Percentiles rank a stretch among this genome's conserved stretches.
Evolutionary conservation across 2,888 invertebrate species (phyloP).

Genomic region (Oxycera nigricornis): DNA sequence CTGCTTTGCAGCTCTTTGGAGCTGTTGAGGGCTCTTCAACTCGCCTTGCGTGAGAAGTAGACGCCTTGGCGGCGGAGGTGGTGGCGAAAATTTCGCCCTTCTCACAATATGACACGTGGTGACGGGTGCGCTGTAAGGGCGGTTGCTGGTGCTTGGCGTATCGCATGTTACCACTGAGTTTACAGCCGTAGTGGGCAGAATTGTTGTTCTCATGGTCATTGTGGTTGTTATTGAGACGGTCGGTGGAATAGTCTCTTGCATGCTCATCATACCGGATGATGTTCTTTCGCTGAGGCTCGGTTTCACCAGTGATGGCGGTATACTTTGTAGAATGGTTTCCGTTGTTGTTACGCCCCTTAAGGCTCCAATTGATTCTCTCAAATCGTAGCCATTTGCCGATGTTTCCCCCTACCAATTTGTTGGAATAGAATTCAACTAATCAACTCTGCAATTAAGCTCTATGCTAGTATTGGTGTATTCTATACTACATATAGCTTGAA

Average conservation of each 20-base stretch:
- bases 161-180: conserved; percentile 55
- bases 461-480: conserved; percentile 21
- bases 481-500: not conserved
- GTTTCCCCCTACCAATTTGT: conserved; percentile 64
- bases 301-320: conserved; percentile 9
- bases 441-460: conserved; percentile 53
- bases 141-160: conserved; percentile 50
- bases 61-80: conserved; percentile 60
- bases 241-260: not conserved
- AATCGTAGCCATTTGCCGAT: conserved; percentile 63
- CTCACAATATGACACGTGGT: conserved; percentile 63
- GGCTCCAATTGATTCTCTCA: conserved; percentile 62
- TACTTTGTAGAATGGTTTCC: not conserved
- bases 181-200: conserved; percentile 60
- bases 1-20: not conserved
- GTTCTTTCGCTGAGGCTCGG: conserved; percentile 12
- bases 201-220: conserved; percentile 49
- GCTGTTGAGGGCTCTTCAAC: conserved; percentile 13
- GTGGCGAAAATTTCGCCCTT: conserved; percentile 52
- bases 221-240: conserved; percentile 29
- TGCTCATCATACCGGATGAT: conserved; percentile 11
- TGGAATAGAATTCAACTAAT: conserved; percentile 64
- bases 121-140: conserved; percentile 67
- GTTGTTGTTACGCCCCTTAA: conserved; percentile 56
- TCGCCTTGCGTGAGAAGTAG: conserved; percentile 54